Evolutionary conservation across 2,113 vertebrate genomes (phyloP).

Genomic region (Bos taurus): DNA sequence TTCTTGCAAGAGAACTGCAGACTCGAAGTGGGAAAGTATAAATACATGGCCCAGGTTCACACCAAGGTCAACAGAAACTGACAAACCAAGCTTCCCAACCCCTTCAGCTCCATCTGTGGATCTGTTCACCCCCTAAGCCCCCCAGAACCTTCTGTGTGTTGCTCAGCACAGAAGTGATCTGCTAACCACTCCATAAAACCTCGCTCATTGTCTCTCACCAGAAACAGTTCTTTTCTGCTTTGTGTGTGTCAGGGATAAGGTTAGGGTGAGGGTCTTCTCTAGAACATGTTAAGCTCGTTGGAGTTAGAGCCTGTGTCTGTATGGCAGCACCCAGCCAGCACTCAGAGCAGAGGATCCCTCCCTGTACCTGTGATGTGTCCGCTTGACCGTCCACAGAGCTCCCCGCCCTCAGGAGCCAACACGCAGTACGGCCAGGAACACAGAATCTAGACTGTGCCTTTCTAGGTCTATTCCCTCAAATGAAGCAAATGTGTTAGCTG

Average conservation of each 20-base stretch:
- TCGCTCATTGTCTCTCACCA: neutral
- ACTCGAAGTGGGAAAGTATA: neutral
- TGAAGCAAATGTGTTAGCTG: neutral
- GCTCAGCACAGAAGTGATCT: neutral
- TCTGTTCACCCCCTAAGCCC: neutral
- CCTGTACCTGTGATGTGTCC: accelerated
- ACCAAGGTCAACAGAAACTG: neutral
- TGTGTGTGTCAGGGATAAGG: neutral
- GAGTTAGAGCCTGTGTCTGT: neutral
- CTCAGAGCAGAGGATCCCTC: neutral
- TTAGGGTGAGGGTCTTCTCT: neutral
- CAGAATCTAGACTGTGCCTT: neutral
- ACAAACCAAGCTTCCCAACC: neutral
- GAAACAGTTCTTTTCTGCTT: neutral
- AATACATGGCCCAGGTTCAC: neutral
- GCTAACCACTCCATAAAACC: neutral
- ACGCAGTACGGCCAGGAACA: accelerated
- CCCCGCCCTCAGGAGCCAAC: accelerated
- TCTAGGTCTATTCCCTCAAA: neutral
- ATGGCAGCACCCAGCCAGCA: too few species aligned
- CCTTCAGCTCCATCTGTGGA: neutral
- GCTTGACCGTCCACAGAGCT: accelerated
- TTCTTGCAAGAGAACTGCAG: constrained; percentile 8
- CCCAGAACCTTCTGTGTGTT: neutral
- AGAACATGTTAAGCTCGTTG: neutral